Evolutionary conservation across 2,797 vertebrate species (phyloP).

Genomic region (Podarcis siculus): DNA sequence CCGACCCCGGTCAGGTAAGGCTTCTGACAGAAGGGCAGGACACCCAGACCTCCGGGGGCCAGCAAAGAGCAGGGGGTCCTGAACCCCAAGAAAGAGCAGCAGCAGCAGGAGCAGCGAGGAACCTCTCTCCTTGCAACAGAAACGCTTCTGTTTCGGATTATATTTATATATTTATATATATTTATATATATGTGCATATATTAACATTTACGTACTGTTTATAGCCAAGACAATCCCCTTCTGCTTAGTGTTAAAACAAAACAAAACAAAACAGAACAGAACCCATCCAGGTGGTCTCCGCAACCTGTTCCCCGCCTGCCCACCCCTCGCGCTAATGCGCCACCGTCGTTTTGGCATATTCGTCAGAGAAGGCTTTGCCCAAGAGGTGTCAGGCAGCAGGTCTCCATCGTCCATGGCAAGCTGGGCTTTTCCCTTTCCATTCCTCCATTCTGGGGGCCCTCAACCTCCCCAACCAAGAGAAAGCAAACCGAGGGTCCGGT

Average conservation of each 20-base stretch:
- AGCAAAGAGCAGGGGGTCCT: constrained; percentile 42
- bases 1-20: background rate
- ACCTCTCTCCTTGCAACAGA: constrained; percentile 50
- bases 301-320: background rate
- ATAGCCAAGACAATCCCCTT: constrained; percentile 48
- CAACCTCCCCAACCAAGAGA: constrained; percentile 1
- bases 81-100: background rate
- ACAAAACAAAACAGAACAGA: constrained; percentile 19
- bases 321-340: background rate
- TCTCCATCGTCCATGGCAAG: constrained; percentile 45
- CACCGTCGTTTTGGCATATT: constrained; percentile 45
- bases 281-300: background rate
- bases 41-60: constrained; percentile 21
- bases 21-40: background rate
- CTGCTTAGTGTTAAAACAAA: background rate
- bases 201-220: constrained; percentile 69
- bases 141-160: constrained; percentile 56
- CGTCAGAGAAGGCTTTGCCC: constrained; percentile 22
- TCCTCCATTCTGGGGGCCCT: constrained; percentile 6
- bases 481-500: background rate
- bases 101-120: background rate
- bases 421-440: constrained; percentile 32
- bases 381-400: background rate
- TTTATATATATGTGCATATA: constrained; percentile 32
- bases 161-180: too few relatives aligned